Evolutionary conservation across 2,113 vertebrate species (phyloP).

Genomic region (Tiliqua scincoides): DNA sequence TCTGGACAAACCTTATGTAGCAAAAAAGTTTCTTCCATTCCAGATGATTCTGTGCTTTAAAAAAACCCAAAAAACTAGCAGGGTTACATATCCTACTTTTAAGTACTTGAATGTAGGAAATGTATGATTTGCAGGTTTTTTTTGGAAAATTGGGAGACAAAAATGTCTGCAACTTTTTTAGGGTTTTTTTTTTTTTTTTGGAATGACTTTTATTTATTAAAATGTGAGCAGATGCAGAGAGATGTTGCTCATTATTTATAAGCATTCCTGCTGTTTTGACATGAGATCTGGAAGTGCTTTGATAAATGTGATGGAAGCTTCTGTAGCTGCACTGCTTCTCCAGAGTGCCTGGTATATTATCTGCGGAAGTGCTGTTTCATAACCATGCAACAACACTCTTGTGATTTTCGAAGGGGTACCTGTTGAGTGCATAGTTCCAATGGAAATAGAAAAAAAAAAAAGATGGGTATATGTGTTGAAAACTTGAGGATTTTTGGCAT

Average conservation of each 20-base stretch:
- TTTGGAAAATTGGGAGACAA: slow-evolving; percentile 19
- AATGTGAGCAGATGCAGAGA: slow-evolving; percentile 44
- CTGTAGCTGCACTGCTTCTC: slow-evolving; percentile 56
- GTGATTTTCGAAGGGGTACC: slow-evolving; percentile 55
- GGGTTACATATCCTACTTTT: background rate
- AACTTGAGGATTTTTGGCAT: background rate
- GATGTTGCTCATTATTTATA: slow-evolving; percentile 63
- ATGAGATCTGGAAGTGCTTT: slow-evolving; percentile 60
- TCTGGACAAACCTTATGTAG: background rate
- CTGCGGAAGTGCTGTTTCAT: slow-evolving; percentile 65
- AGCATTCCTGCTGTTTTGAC: slow-evolving; percentile 28
- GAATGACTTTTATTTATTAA: slow-evolving; percentile 36
- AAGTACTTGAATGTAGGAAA: slow-evolving; percentile 20
- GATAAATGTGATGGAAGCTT: slow-evolving; percentile 68
- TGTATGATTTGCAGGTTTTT: background rate
- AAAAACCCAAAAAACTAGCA: background rate
- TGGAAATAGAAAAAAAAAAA: slow-evolving; percentile 38
- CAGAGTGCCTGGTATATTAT: slow-evolving; percentile 59
- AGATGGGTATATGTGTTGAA: fast-evolving
- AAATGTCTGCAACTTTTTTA: slow-evolving; percentile 40
- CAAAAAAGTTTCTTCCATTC: background rate
- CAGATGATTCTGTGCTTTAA: background rate
- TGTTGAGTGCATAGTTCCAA: slow-evolving; percentile 50
- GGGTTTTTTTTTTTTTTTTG: slow-evolving; percentile 44
- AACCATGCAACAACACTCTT: slow-evolving; percentile 47